A percentile compares a stretch with the other conserved stretches of the same genome.
Evolutionary conservation across 1,140 invertebrate species (phyloP).

Genomic region (Magallana angulata): DNA sequence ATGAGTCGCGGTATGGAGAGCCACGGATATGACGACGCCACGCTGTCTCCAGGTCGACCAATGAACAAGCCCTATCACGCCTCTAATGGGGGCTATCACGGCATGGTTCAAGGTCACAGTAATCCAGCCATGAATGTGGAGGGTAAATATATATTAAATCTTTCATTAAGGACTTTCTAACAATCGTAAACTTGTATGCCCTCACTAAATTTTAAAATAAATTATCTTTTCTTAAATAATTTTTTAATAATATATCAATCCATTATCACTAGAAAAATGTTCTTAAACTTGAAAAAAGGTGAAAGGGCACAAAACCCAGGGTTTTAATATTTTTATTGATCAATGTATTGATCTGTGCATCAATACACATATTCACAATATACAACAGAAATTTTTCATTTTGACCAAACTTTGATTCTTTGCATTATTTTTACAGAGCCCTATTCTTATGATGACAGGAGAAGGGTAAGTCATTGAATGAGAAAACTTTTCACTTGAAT

Average conservation of each 20-base stretch:
- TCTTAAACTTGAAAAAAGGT: too few species aligned
- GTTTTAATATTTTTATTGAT: too few species aligned
- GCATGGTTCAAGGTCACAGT: constrained; percentile 62
- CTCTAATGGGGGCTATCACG: constrained; percentile 50
- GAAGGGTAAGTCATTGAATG: constrained; percentile 22
- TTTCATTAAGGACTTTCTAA: too few species aligned
- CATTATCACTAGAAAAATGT: too few species aligned
- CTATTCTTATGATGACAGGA: constrained; percentile 32
- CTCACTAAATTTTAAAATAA: too few species aligned
- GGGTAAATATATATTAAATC: constrained; percentile 44
- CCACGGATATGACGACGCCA: constrained; percentile 77
- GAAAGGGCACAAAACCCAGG: too few species aligned
- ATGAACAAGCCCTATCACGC: constrained; percentile 52
- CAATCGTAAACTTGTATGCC: too few species aligned
- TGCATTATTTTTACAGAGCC: constrained; percentile 24
- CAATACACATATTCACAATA: too few species aligned
- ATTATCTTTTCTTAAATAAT: too few species aligned
- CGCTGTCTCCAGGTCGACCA: constrained; percentile 67
- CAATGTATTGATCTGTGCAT: too few species aligned
- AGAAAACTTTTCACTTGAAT: too few species aligned
- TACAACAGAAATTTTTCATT: not conserved
- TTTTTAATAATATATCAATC: too few species aligned
- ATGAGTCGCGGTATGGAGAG: constrained; percentile 71
- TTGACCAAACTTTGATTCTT: not conserved
- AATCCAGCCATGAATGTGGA: constrained; percentile 64